Conservation (phyloP, 2,113 vertebrate genomes). For the Empidonax alnorum region DNA sequence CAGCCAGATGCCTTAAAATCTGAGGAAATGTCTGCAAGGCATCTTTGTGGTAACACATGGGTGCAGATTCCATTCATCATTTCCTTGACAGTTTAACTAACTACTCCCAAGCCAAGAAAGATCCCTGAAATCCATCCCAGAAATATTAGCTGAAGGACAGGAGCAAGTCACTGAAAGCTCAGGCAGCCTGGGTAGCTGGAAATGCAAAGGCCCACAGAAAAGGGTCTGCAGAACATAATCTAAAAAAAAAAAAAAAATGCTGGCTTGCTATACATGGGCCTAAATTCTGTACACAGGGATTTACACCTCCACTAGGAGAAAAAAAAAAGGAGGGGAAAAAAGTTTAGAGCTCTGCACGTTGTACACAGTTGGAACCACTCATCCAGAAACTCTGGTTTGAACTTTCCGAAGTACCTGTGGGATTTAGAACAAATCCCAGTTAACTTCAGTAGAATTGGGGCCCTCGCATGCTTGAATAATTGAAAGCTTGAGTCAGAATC, state of each 20-base stretch:
- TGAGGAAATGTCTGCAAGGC: conserved; percentile 63
- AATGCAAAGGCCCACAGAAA: not conserved
- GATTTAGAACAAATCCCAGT: conserved; percentile 41
- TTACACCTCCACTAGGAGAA: not conserved
- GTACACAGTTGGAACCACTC: conserved; percentile 25
- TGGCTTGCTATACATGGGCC: not conserved
- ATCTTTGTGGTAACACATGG: conserved; percentile 59
- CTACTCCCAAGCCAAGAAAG: conserved; percentile 26
- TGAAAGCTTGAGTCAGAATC: not conserved
- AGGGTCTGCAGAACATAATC: not conserved
- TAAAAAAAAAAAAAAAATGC: not conserved
- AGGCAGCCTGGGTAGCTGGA: not conserved
- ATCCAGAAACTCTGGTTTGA: conserved; percentile 37
- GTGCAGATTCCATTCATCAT: conserved; percentile 45
- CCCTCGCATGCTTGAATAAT: conserved; percentile 4
- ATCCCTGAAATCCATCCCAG: conserved; percentile 42
- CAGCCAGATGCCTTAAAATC: conserved; percentile 52
- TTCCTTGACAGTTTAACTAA: conserved; percentile 51
- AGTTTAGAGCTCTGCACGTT: not conserved
- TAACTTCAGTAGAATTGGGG: conserved; percentile 30
- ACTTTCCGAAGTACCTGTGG: conserved; percentile 15
- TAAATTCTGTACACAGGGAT: not conserved
- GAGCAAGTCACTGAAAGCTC: conserved; percentile 1
- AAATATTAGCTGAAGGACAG: conserved; percentile 38
- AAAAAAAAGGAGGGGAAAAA: not conserved